Evolutionary conservation across 2,888 invertebrate genomes (phyloP).

Genomic region (Volucella bombylans): DNA sequence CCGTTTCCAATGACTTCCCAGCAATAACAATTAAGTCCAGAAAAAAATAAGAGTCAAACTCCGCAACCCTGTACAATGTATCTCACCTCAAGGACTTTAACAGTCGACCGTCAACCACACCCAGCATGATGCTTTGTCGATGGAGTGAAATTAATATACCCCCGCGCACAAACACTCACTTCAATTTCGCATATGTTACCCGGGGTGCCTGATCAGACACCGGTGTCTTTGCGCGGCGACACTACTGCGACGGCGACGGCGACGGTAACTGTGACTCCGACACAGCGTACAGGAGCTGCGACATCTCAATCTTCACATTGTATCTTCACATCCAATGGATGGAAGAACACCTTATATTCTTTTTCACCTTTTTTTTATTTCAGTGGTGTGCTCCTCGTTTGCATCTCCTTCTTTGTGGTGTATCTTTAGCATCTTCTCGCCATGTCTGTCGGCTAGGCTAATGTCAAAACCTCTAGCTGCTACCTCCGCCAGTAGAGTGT

Average conservation of each 20-base stretch:
- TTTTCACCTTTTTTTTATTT: constrained; percentile 20
- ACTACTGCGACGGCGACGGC: constrained; percentile 43
- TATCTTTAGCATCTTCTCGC: constrained; percentile 64
- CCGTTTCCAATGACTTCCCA: constrained; percentile 45
- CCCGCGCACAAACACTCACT: constrained; percentile 61
- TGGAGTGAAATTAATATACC: constrained; percentile 56
- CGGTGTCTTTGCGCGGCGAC: constrained; percentile 57
- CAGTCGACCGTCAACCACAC: constrained; percentile 61
- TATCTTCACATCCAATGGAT: constrained; percentile 67
- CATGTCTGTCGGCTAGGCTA: constrained; percentile 61
- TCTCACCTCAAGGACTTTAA: constrained; percentile 59
- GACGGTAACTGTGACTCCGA: constrained; percentile 11
- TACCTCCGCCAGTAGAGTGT: constrained; percentile 12
- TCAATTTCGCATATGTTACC: constrained; percentile 73
- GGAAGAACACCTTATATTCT: constrained; percentile 56
- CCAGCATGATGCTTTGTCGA: constrained; percentile 64
- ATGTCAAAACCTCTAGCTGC: constrained; percentile 58
- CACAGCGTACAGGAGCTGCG: constrained; percentile 71
- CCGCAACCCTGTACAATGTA: constrained; percentile 23
- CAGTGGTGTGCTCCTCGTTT: constrained; percentile 44
- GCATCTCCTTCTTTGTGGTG: constrained; percentile 44
- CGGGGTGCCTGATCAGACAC: constrained; percentile 45
- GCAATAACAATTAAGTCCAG: constrained; percentile 65
- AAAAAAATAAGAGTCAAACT: constrained; percentile 29
- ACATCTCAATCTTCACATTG: constrained; percentile 74